Evolutionary conservation across 2,888 invertebrate genomes (phyloP), one percentile per base, ranked within the genome.

Genomic region (Tachystola acroxantha): DNA sequence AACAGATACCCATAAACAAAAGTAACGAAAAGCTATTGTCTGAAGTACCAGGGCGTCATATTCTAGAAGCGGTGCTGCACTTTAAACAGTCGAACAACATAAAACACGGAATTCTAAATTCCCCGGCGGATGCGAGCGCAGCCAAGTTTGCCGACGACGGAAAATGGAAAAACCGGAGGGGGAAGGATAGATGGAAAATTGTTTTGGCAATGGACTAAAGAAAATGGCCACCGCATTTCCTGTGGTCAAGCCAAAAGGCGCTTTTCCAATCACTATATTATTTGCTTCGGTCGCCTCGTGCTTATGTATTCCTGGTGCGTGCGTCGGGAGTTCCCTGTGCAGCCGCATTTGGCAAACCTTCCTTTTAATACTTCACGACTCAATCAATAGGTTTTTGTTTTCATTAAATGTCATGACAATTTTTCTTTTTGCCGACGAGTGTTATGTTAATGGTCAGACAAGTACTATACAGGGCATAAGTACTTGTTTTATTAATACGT

Each of bases 191-290:
- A 75, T 72, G 72, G 73, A 76, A 79, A 81, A 75, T 73, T 74
- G 75, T 75, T 75, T 73, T 73, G 75, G 75, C 73, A 75, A 72
- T 70, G 70, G 70, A 58, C 65, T 70, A 65, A 71, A 71, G 73
- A 71, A 78, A 74, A 71, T 64, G 67, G 70, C 71, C 64, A 68
- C 74, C 74, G 70, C 82, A 85, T 84, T 85, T 87, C 82, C 85
- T 79, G 81, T 69, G 85, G 82, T 79, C 80, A 78, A 75, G 78
- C 78, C 79, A 80, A 79, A 76, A 80, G 75, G 75, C 79, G 77
- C 67, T 73, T 67, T 76, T 71, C 79, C 76, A 68, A 78, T 77
- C 67, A 58, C 58, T 65, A 62, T 60, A 63, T 68, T 67, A 63
- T 61, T 59, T 58, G 60, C 34, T 27, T 40, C 40, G 48, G 48